Conservation (phyloP, 2,113 vertebrate genomes). For the Malurus cyaneus region DNA sequence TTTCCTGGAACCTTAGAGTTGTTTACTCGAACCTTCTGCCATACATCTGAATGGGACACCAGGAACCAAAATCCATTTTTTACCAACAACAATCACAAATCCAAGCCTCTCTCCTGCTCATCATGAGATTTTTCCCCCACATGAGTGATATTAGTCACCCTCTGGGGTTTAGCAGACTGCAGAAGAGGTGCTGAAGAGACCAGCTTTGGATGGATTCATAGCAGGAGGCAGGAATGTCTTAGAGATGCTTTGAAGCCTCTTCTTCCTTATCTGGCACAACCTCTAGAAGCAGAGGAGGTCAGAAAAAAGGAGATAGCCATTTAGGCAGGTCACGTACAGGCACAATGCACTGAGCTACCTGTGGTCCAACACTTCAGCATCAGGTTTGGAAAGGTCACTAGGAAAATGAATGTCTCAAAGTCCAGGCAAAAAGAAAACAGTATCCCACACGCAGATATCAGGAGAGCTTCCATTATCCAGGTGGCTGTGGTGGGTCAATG, state of each 20-base stretch:
- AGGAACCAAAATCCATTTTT: neutral
- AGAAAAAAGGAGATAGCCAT: neutral
- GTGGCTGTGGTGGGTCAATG: neutral
- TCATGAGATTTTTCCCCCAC: neutral
- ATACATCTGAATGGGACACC: fast-evolving
- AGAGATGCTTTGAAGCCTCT: neutral
- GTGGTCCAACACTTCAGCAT: slow-evolving; percentile 36
- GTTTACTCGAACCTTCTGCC: neutral
- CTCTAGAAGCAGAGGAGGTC: neutral
- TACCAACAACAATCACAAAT: neutral
- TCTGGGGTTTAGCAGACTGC: neutral
- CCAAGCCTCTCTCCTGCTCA: neutral
- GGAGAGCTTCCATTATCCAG: slow-evolving; percentile 70
- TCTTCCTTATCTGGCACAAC: neutral
- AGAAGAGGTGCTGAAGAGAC: neutral
- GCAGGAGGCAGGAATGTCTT: neutral
- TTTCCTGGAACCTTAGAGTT: neutral
- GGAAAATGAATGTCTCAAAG: slow-evolving; percentile 28
- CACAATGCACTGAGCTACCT: neutral
- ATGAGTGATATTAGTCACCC: neutral
- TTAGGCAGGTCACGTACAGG: neutral
- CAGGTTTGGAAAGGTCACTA: slow-evolving; percentile 60
- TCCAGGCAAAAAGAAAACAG: slow-evolving; percentile 43
- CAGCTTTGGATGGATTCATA: neutral
- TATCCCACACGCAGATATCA: slow-evolving; percentile 46